Percentiles rank a stretch among this genome's conserved stretches.
phyloP scores from a whole-genome alignment of 2,797 vertebrate genomes.

The Poeciliopsis turneri region DNA sequence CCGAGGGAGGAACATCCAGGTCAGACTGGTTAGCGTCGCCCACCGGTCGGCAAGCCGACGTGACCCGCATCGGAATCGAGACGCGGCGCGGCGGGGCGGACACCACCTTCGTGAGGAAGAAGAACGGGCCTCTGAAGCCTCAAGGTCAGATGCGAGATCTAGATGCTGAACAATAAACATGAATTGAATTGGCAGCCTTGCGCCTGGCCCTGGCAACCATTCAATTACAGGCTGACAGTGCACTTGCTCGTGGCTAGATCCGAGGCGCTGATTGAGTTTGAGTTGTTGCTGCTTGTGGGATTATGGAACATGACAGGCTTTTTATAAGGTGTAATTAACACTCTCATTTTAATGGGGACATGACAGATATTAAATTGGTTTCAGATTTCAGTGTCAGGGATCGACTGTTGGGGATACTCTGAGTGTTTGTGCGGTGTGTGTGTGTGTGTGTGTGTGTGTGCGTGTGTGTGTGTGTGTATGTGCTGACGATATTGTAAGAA shows the following conservation, averaged over 20 bases:
- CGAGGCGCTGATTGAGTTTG: slow-evolving; percentile 75
- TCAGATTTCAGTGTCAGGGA: slow-evolving; percentile 69
- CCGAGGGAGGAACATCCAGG: slow-evolving; percentile 61
- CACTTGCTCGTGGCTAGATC: slow-evolving; percentile 69
- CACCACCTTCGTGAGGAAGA: slow-evolving; percentile 51
- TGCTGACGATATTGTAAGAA: background rate
- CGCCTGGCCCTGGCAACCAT: slow-evolving; percentile 36
- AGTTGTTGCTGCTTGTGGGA: slow-evolving; percentile 75
- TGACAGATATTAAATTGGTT: slow-evolving; percentile 85
- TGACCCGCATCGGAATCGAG: slow-evolving; percentile 74
- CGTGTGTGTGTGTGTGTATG: background rate
- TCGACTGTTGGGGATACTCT: slow-evolving; percentile 37
- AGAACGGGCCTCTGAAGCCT: slow-evolving; percentile 52
- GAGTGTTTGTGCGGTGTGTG: background rate
- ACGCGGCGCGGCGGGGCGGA: slow-evolving; percentile 52
- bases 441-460: background rate
- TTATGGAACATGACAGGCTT: slow-evolving; percentile 84
- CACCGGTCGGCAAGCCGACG: slow-evolving; percentile 53
- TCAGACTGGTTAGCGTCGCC: slow-evolving; percentile 60
- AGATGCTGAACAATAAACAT: slow-evolving; percentile 65
- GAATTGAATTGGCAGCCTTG: slow-evolving; percentile 59
- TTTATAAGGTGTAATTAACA: slow-evolving; percentile 86
- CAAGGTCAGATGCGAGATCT: slow-evolving; percentile 70
- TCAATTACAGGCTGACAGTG: slow-evolving; percentile 67
- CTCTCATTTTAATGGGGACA: slow-evolving; percentile 81